Evolutionary conservation across 2,888 invertebrate species (phyloP).

Genomic region (Oscheius myriophilus): DNA sequence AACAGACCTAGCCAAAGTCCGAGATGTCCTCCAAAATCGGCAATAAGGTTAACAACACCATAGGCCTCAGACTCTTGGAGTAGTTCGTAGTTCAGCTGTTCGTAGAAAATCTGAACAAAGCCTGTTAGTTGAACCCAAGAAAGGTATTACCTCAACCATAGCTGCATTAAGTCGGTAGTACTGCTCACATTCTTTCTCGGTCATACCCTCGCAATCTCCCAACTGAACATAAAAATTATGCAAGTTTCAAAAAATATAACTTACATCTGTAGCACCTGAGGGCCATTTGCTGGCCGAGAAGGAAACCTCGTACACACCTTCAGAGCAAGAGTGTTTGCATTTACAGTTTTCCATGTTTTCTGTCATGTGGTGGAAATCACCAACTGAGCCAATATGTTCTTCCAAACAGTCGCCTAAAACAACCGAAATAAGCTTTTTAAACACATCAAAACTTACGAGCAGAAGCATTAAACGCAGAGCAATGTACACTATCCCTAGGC

Average conservation of each 20-base stretch:
- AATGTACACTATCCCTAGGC: constrained; percentile 42
- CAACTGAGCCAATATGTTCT: constrained; percentile 50
- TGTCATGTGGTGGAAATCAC: constrained; percentile 60
- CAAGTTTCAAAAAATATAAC: constrained; percentile 15
- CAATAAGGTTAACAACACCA: constrained; percentile 57
- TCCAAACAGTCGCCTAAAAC: constrained; percentile 51
- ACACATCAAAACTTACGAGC: constrained; percentile 41
- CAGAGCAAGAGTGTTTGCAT: constrained; percentile 55
- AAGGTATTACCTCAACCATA: constrained; percentile 49
- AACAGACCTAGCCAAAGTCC: constrained; percentile 57
- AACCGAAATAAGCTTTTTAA: neutral
- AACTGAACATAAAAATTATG: constrained; percentile 39
- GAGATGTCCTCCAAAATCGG: constrained; percentile 62
- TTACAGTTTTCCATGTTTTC: constrained; percentile 52
- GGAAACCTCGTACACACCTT: constrained; percentile 52
- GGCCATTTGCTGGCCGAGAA: constrained; percentile 61
- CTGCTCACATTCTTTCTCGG: constrained; percentile 55
- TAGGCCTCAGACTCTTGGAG: constrained; percentile 58
- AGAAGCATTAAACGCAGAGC: constrained; percentile 57
- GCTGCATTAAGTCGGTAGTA: constrained; percentile 59
- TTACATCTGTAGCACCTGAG: constrained; percentile 59
- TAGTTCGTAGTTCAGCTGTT: constrained; percentile 59
- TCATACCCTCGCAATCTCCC: constrained; percentile 61
- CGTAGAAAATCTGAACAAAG: constrained; percentile 53
- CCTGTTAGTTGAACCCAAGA: neutral